These are phyloP conservation scores for Maniola hyperantus DNA, from an alignment of 2,888 invertebrate species.

Conservation along the genomic window DNA sequence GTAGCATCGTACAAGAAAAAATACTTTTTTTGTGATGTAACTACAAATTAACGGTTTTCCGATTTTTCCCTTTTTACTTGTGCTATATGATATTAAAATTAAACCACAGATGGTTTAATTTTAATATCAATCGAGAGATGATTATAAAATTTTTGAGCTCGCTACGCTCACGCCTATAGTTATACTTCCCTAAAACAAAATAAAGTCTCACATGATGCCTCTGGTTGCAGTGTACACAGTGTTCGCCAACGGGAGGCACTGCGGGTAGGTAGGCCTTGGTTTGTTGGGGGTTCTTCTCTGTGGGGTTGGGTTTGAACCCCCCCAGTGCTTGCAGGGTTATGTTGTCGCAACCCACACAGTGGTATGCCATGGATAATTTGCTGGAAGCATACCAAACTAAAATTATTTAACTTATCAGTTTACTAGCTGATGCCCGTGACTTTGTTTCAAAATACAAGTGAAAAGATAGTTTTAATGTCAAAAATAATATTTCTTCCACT, in stretches of 20 bases:
- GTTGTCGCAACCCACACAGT: constrained; percentile 95
- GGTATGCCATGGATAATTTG: constrained; percentile 93
- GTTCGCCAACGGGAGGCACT: constrained; percentile 85
- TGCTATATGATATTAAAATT: no score
- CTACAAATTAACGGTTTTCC: no score
- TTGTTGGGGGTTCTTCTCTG: constrained; percentile 77
- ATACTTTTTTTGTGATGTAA: no score
- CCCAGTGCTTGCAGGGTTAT: constrained; percentile 90
- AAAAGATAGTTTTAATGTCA: not conserved
- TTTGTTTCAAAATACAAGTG: no score
- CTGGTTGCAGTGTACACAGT: constrained; percentile 90
- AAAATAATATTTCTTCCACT: constrained; percentile 29
- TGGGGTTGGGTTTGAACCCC: constrained; percentile 81
- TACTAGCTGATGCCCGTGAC: no score
- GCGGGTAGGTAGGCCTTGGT: constrained; percentile 86
- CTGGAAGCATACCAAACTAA: constrained; percentile 60
- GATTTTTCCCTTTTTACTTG: no score
- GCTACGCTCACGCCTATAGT: not conserved
- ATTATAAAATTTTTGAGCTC: not conserved
- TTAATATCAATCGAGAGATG: no score
- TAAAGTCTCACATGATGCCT: constrained; percentile 85
- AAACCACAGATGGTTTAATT: no score
- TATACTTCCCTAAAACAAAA: not conserved
- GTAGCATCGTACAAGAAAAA: no score
- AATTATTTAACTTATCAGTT: not conserved